A percentile compares a stretch with the other conserved stretches of the same genome.
These are phyloP conservation scores for Cervus canadensis DNA, from an alignment of 2,113 vertebrate genomes.

Conservation along the genomic window DNA sequence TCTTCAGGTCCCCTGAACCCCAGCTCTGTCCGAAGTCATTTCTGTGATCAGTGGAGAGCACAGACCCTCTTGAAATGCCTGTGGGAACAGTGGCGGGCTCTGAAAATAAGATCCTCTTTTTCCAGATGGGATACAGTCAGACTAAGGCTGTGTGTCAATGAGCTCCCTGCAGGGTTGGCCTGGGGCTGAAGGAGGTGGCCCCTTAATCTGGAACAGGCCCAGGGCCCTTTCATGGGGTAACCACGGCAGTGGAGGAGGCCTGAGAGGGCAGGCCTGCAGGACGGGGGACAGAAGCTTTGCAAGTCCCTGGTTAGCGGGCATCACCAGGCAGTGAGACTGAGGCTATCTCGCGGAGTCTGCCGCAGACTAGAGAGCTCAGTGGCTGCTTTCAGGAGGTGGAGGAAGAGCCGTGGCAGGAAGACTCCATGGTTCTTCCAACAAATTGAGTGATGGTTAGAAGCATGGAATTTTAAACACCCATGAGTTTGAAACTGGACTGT, in stretches of 20 bases:
- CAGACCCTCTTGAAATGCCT: not conserved
- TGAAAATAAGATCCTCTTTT: not conserved
- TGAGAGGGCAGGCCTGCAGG: not conserved
- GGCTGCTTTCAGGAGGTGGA: not conserved
- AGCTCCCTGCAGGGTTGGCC: not conserved
- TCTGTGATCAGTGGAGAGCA: not conserved
- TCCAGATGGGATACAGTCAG: not conserved
- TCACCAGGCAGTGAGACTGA: not conserved
- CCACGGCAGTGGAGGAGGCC: not conserved
- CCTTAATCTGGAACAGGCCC: not conserved
- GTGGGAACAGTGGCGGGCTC: not conserved
- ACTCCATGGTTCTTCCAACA: not conserved
- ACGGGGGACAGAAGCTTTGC: fast-evolving
- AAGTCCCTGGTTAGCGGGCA: not conserved
- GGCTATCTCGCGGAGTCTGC: not conserved
- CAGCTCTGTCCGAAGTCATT: not conserved
- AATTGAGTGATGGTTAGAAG: not conserved
- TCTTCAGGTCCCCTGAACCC: not conserved
- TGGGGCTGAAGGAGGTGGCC: not conserved
- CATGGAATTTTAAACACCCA: not conserved
- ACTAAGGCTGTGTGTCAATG: not conserved
- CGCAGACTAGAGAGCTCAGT: not conserved
- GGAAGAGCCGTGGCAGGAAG: not conserved
- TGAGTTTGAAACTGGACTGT: not conserved
- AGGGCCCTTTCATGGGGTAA: not conserved